Evolutionary conservation across 2,797 vertebrate genomes (phyloP).

Genomic region (Anguilla anguilla): DNA sequence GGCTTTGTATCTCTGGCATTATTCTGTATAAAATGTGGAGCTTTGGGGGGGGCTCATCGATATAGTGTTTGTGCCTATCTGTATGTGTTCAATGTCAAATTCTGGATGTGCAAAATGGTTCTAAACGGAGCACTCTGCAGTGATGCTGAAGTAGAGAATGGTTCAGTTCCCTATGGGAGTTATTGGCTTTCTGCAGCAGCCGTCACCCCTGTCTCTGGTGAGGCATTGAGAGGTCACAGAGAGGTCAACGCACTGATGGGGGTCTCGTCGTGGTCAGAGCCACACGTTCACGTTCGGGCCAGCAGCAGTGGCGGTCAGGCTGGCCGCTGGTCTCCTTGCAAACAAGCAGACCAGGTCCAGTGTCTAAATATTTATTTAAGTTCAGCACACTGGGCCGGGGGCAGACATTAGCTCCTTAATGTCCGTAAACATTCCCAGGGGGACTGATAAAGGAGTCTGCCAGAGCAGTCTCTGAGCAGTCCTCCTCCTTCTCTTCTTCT

Average conservation of each 20-base stretch:
- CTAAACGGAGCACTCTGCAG: neutral
- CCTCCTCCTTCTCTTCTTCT: slow-evolving; percentile 35
- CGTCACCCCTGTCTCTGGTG: neutral
- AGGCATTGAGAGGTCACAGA: neutral
- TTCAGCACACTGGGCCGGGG: slow-evolving; percentile 59
- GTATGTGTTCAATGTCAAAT: neutral
- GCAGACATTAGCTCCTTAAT: slow-evolving; percentile 72
- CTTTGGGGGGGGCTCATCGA: neutral
- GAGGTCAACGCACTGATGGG: neutral
- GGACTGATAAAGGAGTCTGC: slow-evolving; percentile 66
- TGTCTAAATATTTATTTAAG: slow-evolving; percentile 77
- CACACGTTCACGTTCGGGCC: neutral
- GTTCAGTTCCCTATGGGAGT: neutral
- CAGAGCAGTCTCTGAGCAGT: slow-evolving; percentile 51
- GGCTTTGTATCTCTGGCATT: neutral
- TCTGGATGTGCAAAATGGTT: neutral
- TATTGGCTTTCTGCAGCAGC: neutral
- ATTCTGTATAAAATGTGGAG: neutral
- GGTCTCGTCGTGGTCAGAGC: neutral
- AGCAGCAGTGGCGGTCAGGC: neutral
- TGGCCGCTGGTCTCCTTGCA: slow-evolving; percentile 6
- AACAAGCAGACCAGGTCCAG: slow-evolving; percentile 43
- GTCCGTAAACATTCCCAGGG: slow-evolving; percentile 68
- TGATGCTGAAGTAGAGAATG: neutral
- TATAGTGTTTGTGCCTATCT: neutral